Conservation (phyloP, 2,797 vertebrate genomes). For the Cossypha caffra region DNA sequence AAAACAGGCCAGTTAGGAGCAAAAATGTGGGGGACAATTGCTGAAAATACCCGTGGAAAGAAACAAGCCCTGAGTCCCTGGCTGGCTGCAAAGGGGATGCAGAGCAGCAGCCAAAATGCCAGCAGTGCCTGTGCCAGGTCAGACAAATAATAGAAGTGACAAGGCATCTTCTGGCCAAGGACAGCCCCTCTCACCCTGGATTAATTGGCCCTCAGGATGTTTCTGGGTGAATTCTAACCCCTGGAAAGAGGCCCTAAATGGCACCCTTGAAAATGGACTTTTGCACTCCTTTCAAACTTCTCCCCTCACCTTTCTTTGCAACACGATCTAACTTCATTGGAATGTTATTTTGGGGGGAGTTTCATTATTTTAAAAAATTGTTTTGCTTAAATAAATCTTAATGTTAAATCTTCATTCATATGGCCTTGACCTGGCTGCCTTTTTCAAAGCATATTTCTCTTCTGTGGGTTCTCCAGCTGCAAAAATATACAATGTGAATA, state of each 20-base stretch:
- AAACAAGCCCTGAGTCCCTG: not conserved
- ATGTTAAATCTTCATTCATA: not conserved
- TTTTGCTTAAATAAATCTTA: not conserved
- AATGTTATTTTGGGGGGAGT: not conserved
- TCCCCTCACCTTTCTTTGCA: not conserved
- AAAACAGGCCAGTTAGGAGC: not conserved
- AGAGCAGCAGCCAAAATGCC: not conserved
- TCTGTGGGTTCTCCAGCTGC: not conserved
- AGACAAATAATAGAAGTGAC: not conserved
- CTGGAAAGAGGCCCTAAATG: not conserved
- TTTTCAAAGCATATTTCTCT: not conserved
- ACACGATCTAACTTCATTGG: not conserved
- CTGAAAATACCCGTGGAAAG: not conserved
- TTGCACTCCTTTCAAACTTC: not conserved
- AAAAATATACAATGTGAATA: slow-evolving; percentile 12
- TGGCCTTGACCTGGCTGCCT: not conserved
- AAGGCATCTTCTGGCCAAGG: not conserved
- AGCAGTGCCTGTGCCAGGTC: not conserved
- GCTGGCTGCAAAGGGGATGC: not conserved
- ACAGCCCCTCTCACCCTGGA: not conserved
- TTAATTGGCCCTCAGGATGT: not conserved
- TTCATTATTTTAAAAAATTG: not conserved
- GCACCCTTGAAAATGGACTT: not conserved
- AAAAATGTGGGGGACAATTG: not conserved
- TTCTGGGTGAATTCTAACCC: not conserved